A percentile compares a stretch with the other conserved stretches of the same genome.
phyloP scores from a whole-genome alignment of 2,888 invertebrate species.

The Hesperia comma region DNA sequence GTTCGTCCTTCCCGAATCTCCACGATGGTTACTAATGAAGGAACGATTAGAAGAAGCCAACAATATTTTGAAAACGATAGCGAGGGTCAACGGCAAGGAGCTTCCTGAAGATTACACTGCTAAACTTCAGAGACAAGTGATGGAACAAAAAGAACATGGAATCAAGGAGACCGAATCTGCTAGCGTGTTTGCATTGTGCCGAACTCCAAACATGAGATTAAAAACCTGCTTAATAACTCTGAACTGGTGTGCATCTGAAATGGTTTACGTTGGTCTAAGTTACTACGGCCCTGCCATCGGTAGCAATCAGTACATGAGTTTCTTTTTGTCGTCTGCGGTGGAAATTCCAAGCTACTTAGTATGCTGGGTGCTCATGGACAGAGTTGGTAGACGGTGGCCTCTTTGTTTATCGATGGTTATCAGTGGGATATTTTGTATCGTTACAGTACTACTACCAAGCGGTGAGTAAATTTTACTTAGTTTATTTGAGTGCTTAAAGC shows the following conservation, averaged over 20 bases:
- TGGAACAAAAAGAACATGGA: slow-evolving; percentile 85
- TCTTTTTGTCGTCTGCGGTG: slow-evolving; percentile 92
- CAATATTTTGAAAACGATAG: slow-evolving; percentile 89
- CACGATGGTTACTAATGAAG: slow-evolving; percentile 94
- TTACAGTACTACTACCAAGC: slow-evolving; percentile 91
- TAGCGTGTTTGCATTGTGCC: slow-evolving; percentile 87
- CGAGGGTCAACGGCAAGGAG: slow-evolving; percentile 89
- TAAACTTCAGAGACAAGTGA: slow-evolving; percentile 89
- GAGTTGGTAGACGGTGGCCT: slow-evolving; percentile 94
- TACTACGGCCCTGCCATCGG: slow-evolving; percentile 96
- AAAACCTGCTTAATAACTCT: slow-evolving; percentile 93
- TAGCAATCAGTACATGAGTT: slow-evolving; percentile 94
- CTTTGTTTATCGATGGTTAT: slow-evolving; percentile 93
- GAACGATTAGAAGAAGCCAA: slow-evolving; percentile 92
- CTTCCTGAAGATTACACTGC: slow-evolving; percentile 89
- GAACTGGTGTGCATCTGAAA: slow-evolving; percentile 96
- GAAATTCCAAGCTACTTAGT: slow-evolving; percentile 95
- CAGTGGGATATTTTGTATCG: slow-evolving; percentile 92
- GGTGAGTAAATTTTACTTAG: slow-evolving; percentile 74
- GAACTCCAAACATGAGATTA: slow-evolving; percentile 94
- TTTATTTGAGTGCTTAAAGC: not conserved
- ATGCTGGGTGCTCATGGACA: slow-evolving; percentile 95
- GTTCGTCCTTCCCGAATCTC: slow-evolving; percentile 95
- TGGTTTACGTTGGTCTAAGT: slow-evolving; percentile 95
- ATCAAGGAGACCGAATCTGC: slow-evolving; percentile 61